Evolutionary conservation across 2,113 vertebrate species (phyloP), one percentile per base, ranked within the genome.

Genomic region (Raja brachyura): DNA sequence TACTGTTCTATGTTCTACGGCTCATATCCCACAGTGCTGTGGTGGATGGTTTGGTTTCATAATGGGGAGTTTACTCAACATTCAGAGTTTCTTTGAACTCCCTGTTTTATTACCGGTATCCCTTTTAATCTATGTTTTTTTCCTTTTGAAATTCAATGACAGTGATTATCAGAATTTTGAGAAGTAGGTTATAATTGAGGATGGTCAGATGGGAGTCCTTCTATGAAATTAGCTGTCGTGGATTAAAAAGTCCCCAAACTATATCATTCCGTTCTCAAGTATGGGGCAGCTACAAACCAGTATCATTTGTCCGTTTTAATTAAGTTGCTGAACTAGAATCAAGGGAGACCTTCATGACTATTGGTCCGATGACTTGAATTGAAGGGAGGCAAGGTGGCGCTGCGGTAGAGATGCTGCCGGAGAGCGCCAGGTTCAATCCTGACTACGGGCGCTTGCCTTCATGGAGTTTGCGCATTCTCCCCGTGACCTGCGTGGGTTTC

Each of bases 121-220:
- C 6, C 54, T 56, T 83, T 54, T 39, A 90, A 90, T 70, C 31
- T 70, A 70, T 8, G 48, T 73, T 70, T 88, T 88, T 70, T 88
- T 88, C 3, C 61, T 70, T 92, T 73, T 92, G 63, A 92, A 92
- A 73, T 25, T 73, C 10, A 73, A 92, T 92, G 66, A 92, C 25
- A 73, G 88, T 73, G 66, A 92, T 70, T 70, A 10, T 70, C 88
- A 92, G 88, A 25, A 90, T 90, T 63, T 68, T 68, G 63, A 16
- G 2, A 13, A 90, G 31, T 68, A 33, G 9, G 33, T 73, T 92
- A 73, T 39, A 92, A 92, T 92, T 70, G 88, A 68, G 66, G 31
- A 90, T 5, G 66, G 86, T 31, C 86, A 90, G 86, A 68, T 59
- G 31, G 61, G 86, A 68, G 5, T 68, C 88, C 88, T 83, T 83